A percentile compares a stretch with the other conserved stretches of the same genome.
Evolutionary conservation across 1,140 invertebrate genomes (phyloP).

Genomic region (Apis florea): DNA sequence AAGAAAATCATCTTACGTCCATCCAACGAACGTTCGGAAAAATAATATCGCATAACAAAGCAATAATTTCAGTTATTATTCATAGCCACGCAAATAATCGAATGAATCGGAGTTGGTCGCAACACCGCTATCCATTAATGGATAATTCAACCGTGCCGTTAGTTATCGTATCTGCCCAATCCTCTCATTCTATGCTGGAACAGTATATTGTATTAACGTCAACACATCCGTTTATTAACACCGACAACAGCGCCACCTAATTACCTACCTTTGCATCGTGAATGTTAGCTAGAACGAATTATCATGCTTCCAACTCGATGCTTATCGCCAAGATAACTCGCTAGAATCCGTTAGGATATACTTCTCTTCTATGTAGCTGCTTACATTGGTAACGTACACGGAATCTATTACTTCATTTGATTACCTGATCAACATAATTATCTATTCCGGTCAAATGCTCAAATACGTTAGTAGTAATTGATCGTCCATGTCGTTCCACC

Average conservation of each 20-base stretch:
- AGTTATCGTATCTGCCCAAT: slow-evolving; percentile 40
- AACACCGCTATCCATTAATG: slow-evolving; percentile 73
- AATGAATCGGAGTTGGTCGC: slow-evolving; percentile 71
- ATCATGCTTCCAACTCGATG: slow-evolving; percentile 35
- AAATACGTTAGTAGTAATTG: slow-evolving; percentile 19
- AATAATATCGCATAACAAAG: no score
- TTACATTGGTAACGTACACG: neutral
- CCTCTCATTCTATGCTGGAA: slow-evolving; percentile 25
- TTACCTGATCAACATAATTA: slow-evolving; percentile 40
- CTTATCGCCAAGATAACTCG: slow-evolving; percentile 31
- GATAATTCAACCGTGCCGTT: slow-evolving; percentile 66
- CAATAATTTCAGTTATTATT: neutral
- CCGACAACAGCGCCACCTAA: slow-evolving; percentile 64
- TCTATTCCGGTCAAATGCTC: slow-evolving; percentile 21
- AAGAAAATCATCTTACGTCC: no score
- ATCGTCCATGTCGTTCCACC: neutral
- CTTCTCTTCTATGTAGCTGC: no score
- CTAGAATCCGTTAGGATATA: neutral
- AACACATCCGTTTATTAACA: slow-evolving; percentile 71
- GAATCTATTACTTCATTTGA: slow-evolving; percentile 5
- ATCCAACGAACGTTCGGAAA: no score
- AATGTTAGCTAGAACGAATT: slow-evolving; percentile 51
- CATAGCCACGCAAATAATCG: slow-evolving; percentile 70
- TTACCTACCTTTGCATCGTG: slow-evolving; percentile 55
- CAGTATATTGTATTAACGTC: slow-evolving; percentile 63